These are phyloP conservation scores for Busseola fusca DNA, from an alignment of 2,888 invertebrate genomes.

Conservation along the genomic window DNA sequence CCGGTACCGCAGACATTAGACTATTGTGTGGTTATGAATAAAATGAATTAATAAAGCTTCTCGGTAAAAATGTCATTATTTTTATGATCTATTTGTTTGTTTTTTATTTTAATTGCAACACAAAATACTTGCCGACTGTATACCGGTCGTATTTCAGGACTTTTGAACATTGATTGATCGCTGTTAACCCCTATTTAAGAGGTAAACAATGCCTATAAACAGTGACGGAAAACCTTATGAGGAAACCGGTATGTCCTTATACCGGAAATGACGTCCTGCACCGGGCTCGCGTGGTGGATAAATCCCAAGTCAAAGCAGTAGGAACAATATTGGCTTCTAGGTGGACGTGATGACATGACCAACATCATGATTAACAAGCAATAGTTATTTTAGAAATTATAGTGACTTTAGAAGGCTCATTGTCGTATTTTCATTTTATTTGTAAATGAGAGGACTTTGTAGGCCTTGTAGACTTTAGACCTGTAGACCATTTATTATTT, in stretches of 20 bases:
- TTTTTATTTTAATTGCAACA: background rate
- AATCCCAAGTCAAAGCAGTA: too few relatives aligned
- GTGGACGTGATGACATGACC: too few relatives aligned
- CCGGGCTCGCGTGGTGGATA: too few relatives aligned
- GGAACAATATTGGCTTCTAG: too few relatives aligned
- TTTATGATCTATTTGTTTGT: background rate
- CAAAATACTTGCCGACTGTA: background rate
- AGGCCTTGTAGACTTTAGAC: too few relatives aligned
- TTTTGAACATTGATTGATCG: background rate
- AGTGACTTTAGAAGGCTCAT: too few relatives aligned
- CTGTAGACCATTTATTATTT: too few relatives aligned
- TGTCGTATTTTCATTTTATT: too few relatives aligned
- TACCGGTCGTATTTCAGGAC: background rate
- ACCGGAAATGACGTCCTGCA: too few relatives aligned
- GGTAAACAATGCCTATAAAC: background rate
- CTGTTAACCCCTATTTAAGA: background rate
- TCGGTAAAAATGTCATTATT: conserved; percentile 16
- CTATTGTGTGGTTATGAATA: conserved; percentile 32
- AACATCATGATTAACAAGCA: background rate
- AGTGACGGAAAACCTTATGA: background rate
- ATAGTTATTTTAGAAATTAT: background rate
- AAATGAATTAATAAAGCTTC: conserved; percentile 20
- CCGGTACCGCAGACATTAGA: conserved; percentile 2
- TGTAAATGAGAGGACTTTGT: too few relatives aligned
- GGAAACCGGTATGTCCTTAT: background rate